Evolutionary conservation across 1,140 invertebrate species (phyloP).

Genomic region (Galleria mellonella): DNA sequence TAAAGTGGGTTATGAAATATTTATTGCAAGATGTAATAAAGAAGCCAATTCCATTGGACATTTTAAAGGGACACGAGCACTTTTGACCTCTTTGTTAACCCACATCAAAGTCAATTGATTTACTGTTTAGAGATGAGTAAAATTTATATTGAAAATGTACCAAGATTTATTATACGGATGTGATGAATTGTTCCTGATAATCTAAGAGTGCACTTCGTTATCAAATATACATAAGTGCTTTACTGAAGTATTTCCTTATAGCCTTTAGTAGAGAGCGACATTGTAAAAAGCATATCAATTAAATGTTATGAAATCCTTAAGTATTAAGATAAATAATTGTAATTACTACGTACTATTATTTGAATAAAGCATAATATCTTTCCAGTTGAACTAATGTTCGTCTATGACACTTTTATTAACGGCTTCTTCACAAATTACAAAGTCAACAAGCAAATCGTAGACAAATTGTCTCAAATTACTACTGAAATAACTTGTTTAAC

Average conservation of each 20-base stretch:
- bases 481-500: slow-evolving; percentile 52
- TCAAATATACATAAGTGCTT: too few species aligned
- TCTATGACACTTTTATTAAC: slow-evolving; percentile 16
- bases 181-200: too few species aligned
- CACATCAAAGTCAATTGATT: slow-evolving; percentile 13
- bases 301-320: too few species aligned
- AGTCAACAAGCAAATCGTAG: slow-evolving; percentile 47
- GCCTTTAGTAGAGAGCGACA: too few species aligned
- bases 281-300: too few species aligned
- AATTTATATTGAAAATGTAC: too few species aligned
- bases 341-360: slow-evolving; percentile 2
- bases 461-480: slow-evolving; percentile 60
- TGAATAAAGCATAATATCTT: slow-evolving; percentile 13
- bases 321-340: too few species aligned
- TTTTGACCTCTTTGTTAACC: slow-evolving; percentile 12
- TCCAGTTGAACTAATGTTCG: too few species aligned
- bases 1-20: not conserved
- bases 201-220: too few species aligned
- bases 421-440: slow-evolving; percentile 25
- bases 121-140: slow-evolving; percentile 2
- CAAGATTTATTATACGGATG: too few species aligned
- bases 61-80: not conserved
- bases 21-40: slow-evolving; percentile 5
- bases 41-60: slow-evolving; percentile 5
- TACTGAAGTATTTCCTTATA: too few species aligned